These are phyloP conservation scores for Prinia subflava DNA, from an alignment of 2,113 vertebrate genomes.

Conservation along the genomic window DNA sequence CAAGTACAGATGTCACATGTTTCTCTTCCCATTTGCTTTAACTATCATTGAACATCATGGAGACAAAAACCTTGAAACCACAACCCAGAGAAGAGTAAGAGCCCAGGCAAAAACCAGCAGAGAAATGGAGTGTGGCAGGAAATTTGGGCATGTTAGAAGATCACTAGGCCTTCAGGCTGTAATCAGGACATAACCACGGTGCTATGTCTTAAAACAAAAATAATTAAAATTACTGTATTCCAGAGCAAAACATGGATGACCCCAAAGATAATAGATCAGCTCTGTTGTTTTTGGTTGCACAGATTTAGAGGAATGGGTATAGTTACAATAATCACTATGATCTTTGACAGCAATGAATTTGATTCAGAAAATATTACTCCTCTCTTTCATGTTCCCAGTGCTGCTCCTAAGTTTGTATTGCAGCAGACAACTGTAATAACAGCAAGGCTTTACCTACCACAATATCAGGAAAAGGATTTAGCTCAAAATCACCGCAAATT, in stretches of 20 bases:
- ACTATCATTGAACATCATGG: not conserved
- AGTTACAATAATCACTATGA: not conserved
- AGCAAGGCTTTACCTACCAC: not conserved
- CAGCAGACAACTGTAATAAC: not conserved
- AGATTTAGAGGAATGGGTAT: not conserved
- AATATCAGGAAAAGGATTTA: not conserved
- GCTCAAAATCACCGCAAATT: not conserved
- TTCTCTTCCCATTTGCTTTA: not conserved
- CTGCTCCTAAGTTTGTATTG: not conserved
- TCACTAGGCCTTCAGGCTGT: not conserved
- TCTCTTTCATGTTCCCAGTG: not conserved
- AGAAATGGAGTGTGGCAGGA: not conserved
- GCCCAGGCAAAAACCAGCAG: not conserved
- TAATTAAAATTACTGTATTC: not conserved
- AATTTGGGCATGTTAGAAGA: not conserved
- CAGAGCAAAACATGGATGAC: not conserved
- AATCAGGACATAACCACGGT: not conserved
- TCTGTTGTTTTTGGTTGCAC: not conserved
- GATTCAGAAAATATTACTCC: not conserved
- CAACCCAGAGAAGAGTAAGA: not conserved
- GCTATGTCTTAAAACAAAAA: not conserved
- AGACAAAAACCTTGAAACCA: not conserved
- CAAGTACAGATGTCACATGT: not conserved
- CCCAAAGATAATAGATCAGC: not conserved
- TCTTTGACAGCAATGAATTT: not conserved